Percentiles rank a stretch among this genome's conserved stretches.
Evolutionary conservation across 1,140 invertebrate genomes (phyloP).

Genomic region (Drosophila suzukii): DNA sequence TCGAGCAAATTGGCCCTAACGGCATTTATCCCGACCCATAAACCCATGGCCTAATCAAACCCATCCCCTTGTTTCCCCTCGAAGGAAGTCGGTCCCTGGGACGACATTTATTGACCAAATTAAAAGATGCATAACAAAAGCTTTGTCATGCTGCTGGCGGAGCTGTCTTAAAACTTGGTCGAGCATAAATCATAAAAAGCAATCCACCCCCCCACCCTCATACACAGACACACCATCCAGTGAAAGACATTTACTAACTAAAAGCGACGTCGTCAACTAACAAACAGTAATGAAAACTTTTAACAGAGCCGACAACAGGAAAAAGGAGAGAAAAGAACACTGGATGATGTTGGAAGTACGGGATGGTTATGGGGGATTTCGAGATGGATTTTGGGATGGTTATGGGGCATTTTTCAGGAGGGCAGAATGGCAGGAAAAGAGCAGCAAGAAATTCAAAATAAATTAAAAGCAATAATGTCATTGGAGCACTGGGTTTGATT

Average conservation of each 20-base stretch:
- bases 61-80: background rate
- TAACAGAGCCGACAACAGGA: slow-evolving; percentile 24
- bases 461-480: slow-evolving; percentile 57
- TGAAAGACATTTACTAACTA: slow-evolving; percentile 28
- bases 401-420: background rate
- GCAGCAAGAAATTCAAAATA: slow-evolving; percentile 45
- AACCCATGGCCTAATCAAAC: slow-evolving; percentile 34
- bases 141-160: slow-evolving; percentile 46
- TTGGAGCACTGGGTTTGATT: slow-evolving; percentile 32
- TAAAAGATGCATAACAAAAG: slow-evolving; percentile 63
- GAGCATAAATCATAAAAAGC: slow-evolving; percentile 57
- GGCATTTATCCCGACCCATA: slow-evolving; percentile 29
- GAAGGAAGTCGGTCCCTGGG: slow-evolving; percentile 2
- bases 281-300: slow-evolving; percentile 60
- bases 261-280: slow-evolving; percentile 48
- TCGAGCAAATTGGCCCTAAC: slow-evolving; percentile 55
- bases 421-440: background rate
- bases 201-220: background rate
- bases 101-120: slow-evolving; percentile 64
- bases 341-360: background rate
- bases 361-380: background rate
- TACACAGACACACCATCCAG: background rate
- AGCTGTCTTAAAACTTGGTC: slow-evolving; percentile 46
- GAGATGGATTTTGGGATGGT: background rate
- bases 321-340: background rate